Evolutionary conservation across 2,888 invertebrate species (phyloP).

Genomic region (Apamea epomidion): DNA sequence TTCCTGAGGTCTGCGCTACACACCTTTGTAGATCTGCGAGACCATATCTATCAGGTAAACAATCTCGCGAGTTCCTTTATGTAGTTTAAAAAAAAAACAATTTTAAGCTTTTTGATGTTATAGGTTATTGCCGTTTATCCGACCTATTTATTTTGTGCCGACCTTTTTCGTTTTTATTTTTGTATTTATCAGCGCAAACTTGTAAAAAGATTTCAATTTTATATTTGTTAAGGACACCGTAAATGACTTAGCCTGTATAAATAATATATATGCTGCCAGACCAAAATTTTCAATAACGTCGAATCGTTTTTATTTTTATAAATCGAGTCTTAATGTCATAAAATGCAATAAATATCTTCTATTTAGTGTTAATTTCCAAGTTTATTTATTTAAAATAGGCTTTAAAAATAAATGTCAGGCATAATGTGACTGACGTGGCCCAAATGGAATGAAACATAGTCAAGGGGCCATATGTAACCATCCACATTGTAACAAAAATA

Average conservation of each 20-base stretch:
- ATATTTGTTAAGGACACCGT: background rate
- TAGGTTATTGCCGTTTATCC: too few species aligned
- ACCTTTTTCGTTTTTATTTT: background rate
- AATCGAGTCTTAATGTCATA: background rate
- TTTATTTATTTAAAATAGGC: background rate
- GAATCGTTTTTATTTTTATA: background rate
- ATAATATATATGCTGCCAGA: too few species aligned
- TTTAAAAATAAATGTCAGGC: background rate
- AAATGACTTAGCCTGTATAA: too few species aligned
- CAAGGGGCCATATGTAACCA: background rate
- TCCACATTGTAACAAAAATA: background rate
- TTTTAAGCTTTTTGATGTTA: too few species aligned
- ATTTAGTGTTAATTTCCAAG: too few species aligned
- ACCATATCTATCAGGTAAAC: slow-evolving; percentile 94
- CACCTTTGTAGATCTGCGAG: slow-evolving; percentile 95
- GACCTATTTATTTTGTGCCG: background rate
- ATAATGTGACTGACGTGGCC: too few species aligned
- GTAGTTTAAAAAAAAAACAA: background rate
- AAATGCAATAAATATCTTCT: background rate
- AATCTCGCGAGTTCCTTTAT: background rate
- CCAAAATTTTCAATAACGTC: background rate
- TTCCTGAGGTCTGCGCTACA: slow-evolving; percentile 99
- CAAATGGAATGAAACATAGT: background rate
- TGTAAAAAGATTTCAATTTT: background rate
- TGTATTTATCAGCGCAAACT: background rate